Conservation (phyloP, 2,113 vertebrate genomes). For the Oreochromis spilurus region DNA sequence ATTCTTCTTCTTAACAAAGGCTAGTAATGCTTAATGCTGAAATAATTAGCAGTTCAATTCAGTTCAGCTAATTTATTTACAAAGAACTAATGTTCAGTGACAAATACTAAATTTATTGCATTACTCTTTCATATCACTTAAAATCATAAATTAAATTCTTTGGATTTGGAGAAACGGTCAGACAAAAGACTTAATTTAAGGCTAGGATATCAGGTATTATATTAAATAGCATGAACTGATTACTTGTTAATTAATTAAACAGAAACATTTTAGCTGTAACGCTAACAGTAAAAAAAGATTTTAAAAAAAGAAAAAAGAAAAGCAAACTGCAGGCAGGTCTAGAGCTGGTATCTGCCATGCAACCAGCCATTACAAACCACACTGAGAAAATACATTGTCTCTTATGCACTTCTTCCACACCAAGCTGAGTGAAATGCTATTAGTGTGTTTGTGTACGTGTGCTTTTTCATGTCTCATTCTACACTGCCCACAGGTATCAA, state of each 20-base stretch:
- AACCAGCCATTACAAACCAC: not conserved
- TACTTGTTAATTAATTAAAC: not conserved
- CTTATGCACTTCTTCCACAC: not conserved
- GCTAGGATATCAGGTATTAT: not conserved
- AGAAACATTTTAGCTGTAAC: not conserved
- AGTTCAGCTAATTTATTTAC: not conserved
- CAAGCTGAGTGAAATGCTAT: not conserved
- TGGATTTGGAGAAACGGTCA: not conserved
- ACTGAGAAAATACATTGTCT: slow-evolving; percentile 25
- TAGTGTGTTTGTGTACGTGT: not conserved
- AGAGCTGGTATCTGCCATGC: not conserved
- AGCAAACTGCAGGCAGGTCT: not conserved
- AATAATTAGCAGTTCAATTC: not conserved
- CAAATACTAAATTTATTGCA: not conserved
- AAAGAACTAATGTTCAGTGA: not conserved
- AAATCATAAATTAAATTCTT: not conserved
- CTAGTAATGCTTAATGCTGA: not conserved
- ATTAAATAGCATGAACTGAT: not conserved
- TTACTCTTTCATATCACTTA: not conserved
- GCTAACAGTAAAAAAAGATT: not conserved
- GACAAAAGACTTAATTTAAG: not conserved
- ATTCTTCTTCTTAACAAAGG: not conserved
- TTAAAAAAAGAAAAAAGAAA: not conserved
- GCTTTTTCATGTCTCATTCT: slow-evolving; percentile 2
- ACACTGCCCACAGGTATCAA: slow-evolving; percentile 35